phyloP scores from a whole-genome alignment of 1,140 invertebrate genomes.

The Streblospio benedicti region DNA sequence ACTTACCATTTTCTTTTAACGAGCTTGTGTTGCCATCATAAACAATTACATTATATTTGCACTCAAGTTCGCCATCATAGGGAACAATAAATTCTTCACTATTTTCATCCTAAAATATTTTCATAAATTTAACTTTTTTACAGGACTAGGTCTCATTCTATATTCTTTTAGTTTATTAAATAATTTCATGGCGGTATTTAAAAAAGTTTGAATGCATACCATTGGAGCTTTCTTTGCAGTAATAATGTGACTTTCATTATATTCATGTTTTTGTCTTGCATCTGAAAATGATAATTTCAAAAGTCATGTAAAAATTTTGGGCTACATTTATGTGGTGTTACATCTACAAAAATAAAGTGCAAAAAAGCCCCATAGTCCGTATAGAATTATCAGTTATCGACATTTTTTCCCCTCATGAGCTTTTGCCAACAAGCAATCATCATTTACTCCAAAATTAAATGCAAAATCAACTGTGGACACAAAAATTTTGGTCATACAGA shows the following conservation, averaged over 20 bases:
- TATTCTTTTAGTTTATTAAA: neutral
- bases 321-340: too few species aligned
- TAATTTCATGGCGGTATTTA: neutral
- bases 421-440: too few species aligned
- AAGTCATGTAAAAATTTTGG: neutral
- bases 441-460: too few species aligned
- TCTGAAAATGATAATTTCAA: constrained; percentile 26
- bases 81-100: constrained; percentile 36
- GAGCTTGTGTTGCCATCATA: constrained; percentile 42
- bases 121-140: too few species aligned
- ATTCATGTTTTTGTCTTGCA: constrained; percentile 39
- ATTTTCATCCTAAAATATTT: constrained; percentile 31
- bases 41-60: constrained; percentile 42
- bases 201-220: constrained; percentile 22
- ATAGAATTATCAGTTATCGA: neutral
- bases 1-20: constrained; percentile 21
- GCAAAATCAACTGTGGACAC: too few species aligned
- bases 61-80: constrained; percentile 45
- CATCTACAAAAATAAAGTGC: too few species aligned
- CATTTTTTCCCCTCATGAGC: constrained; percentile 7
- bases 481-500: too few species aligned
- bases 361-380: neutral
- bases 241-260: constrained; percentile 45
- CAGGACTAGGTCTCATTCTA: too few species aligned
- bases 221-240: constrained; percentile 41